Conservation (phyloP, 2,113 vertebrate genomes). For the Chaetodon auriga region DNA sequence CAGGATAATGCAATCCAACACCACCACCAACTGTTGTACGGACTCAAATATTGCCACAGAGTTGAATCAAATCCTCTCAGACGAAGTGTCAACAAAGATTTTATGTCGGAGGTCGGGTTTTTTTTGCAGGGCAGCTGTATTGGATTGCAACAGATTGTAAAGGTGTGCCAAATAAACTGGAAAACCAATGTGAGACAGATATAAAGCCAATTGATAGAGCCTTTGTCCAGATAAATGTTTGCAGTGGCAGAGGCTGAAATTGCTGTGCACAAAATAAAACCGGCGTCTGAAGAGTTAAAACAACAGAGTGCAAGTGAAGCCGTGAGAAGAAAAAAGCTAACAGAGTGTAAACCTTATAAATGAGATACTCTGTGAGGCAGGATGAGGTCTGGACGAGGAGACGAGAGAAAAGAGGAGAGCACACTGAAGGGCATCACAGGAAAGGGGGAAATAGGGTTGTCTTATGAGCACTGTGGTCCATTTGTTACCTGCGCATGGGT, state of each 20-base stretch:
- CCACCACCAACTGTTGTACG: not conserved
- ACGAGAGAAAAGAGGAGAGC: slow-evolving; percentile 1
- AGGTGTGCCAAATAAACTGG: not conserved
- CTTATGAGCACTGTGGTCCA: slow-evolving; percentile 59
- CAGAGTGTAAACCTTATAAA: slow-evolving; percentile 1
- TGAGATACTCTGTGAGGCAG: not conserved
- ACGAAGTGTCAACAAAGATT: not conserved
- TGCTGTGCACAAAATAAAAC: slow-evolving; percentile 5
- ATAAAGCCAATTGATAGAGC: not conserved
- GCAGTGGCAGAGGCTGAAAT: not conserved
- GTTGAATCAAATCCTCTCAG: not conserved
- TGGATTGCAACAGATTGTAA: slow-evolving; percentile 11
- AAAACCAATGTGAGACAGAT: slow-evolving; percentile 3
- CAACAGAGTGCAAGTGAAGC: not conserved
- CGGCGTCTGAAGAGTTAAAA: slow-evolving; percentile 9
- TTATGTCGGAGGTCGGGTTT: not conserved
- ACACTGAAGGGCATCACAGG: slow-evolving; percentile 50
- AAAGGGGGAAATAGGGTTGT: slow-evolving; percentile 36
- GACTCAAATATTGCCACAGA: not conserved
- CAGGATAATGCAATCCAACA: slow-evolving; percentile 1
- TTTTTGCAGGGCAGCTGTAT: not conserved
- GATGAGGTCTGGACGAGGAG: not conserved
- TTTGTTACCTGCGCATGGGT: slow-evolving; percentile 73
- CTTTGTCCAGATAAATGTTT: not conserved
- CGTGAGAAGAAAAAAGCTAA: not conserved